Base-by-base conservation (phyloP, 2,113 vertebrate species). In the Sciurus niger region DNA sequence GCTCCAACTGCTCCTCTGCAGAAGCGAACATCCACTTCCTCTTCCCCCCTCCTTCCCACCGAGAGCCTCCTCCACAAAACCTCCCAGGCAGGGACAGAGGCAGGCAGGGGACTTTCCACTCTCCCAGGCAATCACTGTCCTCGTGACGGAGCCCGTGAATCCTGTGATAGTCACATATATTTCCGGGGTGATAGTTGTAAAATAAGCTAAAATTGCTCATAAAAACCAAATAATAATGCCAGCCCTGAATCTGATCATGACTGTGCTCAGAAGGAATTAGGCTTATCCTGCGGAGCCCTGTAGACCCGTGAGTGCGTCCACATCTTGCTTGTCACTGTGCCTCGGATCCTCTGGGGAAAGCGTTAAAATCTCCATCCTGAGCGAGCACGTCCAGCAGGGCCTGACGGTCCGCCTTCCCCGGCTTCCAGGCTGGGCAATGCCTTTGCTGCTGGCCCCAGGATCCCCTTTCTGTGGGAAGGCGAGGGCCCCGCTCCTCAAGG, bases 391-490 rank as follows among this genome's bases (percentile, higher is more conserved):
- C 74, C 3, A 9, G 18, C 18, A 8, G 11, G 53, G 37, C 55
- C 43, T 10, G 24, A n/a, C 24, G 32, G 2, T 11, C 58, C 46
- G 68, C 46, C 8, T 94, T 85, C 78, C 68, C 34, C 18, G 10
- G 18, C 16, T 4, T n/a, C 37, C 2, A 0, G 43, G 55, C 32
- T 16, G 0, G n/a, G 25, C 7, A 4, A 17, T 17, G 24, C 24
- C 53, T 24, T 4, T 4, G 6, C 30, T 73, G 28, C 28, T 40
- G 32, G 28, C 30, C 28, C 0, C 4, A 10, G 2, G 46, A 10
- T 28, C 30, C 37, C 1, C 4, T 78, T 73, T 43, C 53, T 13
- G 6, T 20, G 40, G 37, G 34, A n/a, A 73, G 30, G 2, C 18
- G 3, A 7, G 13, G n/a, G 48, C 3, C 72, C 46, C 76, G 7